phyloP scores from a whole-genome alignment of 2,797 vertebrate species.

The Epinephelus malabaricus region DNA sequence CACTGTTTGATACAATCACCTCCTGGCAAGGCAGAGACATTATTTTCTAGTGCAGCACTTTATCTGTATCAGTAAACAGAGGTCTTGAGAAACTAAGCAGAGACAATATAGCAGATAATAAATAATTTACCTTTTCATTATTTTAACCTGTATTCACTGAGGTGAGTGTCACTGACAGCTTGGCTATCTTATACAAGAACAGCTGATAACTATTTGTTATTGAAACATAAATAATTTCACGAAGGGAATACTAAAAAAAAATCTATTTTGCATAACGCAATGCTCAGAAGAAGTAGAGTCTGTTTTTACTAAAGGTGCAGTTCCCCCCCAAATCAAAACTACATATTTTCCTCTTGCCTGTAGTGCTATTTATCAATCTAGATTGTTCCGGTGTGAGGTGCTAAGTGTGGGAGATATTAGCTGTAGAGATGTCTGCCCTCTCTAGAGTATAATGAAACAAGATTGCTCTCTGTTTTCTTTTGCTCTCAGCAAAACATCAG shows the following conservation, averaged over 20 bases:
- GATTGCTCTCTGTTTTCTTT: no score
- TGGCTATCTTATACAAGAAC: background rate
- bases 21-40: constrained; percentile 66
- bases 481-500: no score
- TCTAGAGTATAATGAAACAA: no score
- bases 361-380: no score
- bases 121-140: background rate
- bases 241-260: background rate
- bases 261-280: background rate
- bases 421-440: no score
- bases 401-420: no score
- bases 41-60: background rate
- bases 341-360: no score
- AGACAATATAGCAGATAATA: background rate
- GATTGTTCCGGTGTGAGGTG: no score
- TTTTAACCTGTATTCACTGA: constrained; percentile 3
- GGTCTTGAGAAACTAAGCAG: background rate
- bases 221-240: background rate
- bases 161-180: background rate
- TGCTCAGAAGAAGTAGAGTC: background rate
- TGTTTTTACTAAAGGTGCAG: background rate
- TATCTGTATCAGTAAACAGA: background rate
- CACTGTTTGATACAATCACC: constrained; percentile 85
- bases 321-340: no score
- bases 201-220: background rate